These are phyloP conservation scores for Hetaerina americana DNA, from an alignment of 1,140 invertebrate species.

Conservation along the genomic window DNA sequence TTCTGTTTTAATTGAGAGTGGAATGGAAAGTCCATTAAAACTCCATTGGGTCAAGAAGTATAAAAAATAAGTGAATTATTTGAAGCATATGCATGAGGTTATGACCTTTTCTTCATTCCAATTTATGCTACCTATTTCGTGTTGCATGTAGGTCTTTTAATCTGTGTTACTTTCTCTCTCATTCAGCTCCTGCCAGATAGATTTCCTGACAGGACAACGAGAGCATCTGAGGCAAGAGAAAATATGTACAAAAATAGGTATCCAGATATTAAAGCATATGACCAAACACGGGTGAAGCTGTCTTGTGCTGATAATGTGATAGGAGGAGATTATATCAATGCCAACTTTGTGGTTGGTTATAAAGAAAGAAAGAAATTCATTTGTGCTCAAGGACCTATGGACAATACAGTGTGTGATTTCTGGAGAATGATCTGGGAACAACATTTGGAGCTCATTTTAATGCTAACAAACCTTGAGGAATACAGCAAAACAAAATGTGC, in stretches of 20 bases:
- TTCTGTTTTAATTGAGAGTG: no score
- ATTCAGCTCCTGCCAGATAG: conserved; percentile 64
- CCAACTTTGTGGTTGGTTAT: conserved; percentile 81
- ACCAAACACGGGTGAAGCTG: conserved; percentile 79
- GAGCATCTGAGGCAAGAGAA: conserved; percentile 73
- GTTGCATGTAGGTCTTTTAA: no score
- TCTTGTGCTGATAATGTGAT: conserved; percentile 57
- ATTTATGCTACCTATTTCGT: no score
- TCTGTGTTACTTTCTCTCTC: no score
- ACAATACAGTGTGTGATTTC: conserved; percentile 85
- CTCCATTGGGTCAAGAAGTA: no score
- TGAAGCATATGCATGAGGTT: no score
- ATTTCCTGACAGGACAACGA: conserved; percentile 72
- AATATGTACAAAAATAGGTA: conserved; percentile 79
- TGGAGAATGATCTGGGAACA: conserved; percentile 98
- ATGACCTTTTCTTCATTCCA: no score
- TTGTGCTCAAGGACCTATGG: conserved; percentile 86
- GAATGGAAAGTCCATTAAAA: no score
- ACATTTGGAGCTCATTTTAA: conserved; percentile 77
- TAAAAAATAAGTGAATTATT: no score
- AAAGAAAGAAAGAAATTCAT: conserved; percentile 89
- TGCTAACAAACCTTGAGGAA: conserved; percentile 89
- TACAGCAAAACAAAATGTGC: conserved; percentile 87
- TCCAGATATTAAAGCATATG: conserved; percentile 82
- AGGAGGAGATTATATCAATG: conserved; percentile 84